These are phyloP conservation scores for Pedetes capensis DNA, from an alignment of 2,113 vertebrate species.

Conservation along the genomic window DNA sequence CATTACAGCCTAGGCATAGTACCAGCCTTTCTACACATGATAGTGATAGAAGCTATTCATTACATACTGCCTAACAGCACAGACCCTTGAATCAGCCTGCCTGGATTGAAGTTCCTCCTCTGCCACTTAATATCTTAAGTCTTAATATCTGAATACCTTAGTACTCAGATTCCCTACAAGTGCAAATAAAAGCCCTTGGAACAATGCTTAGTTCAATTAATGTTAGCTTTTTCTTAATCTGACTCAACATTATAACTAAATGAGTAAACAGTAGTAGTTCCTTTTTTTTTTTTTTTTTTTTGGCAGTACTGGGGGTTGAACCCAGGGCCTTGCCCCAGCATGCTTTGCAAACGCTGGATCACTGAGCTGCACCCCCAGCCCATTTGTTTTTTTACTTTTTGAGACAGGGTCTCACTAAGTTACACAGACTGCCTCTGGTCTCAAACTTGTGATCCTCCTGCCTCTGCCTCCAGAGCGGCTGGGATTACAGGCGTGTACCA, in stretches of 20 bases:
- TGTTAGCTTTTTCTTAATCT: not conserved
- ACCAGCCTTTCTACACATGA: not conserved
- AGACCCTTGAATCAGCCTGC: not conserved
- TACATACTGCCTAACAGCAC: not conserved
- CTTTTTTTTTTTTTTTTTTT: too few relatives aligned
- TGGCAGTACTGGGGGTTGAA: too few relatives aligned
- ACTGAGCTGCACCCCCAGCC: too few relatives aligned
- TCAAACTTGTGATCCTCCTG: too few relatives aligned
- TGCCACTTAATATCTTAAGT: not conserved
- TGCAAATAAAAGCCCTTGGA: not conserved
- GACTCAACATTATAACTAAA: not conserved
- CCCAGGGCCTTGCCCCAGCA: too few relatives aligned
- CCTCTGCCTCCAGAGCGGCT: too few relatives aligned
- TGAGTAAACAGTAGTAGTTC: not conserved
- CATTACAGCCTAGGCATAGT: not conserved
- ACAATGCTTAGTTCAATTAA: not conserved
- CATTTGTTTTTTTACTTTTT: too few relatives aligned
- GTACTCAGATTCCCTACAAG: not conserved
- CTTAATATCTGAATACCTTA: not conserved
- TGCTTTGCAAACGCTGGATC: too few relatives aligned
- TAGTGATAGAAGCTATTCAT: not conserved
- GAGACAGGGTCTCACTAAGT: too few relatives aligned
- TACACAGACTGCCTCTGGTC: too few relatives aligned
- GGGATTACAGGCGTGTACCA: too few relatives aligned
- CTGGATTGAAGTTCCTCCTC: not conserved